Base-by-base conservation (phyloP, 92 coral and sea anemone genomes). In the Zoanthus sociatus region DNA sequence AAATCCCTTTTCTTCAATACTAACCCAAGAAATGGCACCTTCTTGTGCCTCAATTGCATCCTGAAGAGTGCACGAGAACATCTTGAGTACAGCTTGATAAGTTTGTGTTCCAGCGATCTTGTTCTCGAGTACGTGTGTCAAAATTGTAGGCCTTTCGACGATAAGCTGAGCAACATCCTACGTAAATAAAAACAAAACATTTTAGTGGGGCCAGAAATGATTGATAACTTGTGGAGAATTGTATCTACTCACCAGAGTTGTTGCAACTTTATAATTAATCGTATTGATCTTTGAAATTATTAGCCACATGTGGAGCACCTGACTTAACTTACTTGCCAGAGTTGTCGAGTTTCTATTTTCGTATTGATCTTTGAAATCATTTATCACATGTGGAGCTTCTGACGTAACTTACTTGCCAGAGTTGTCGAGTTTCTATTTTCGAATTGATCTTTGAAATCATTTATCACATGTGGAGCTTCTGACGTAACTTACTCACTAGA, bases 151-250 rank as follows among this genome's bases (percentile, higher is more conserved):
- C 9, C 99, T 93, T 73, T 95, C 98, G 47, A 97, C 92, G 16
- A 97, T 89, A 67, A 97, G 83, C 88, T 93, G 99, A n/a, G 98
- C 91, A 72, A 97, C 88, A 87, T 97, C 99, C 98, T 96, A 83
- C 3, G 47, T 14, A 79, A 37, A 58, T 66, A 18, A 73, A n/a
- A 44, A 15, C 26, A 31, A 69, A 69, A 2, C 3, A 9, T 8
- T 20, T 8, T 21, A 30, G 72, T 20, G 72, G 37, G 21, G 21
- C 42, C 2, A 5, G 11, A 5, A 14, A 17, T 20, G 13, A 6
- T 20, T 21, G 7, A 6, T 15, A 2, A 37, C 42, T 2, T 37
- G 42, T 37, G 42, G 42, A 37, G 42, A 37, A 26, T 26, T 26
- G 26, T 26, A 26, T 26, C 30, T 68, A 88, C 94, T 77, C 86